Conservation (phyloP, 2,888 invertebrate species). For the Latrodectus elegans region DNA sequence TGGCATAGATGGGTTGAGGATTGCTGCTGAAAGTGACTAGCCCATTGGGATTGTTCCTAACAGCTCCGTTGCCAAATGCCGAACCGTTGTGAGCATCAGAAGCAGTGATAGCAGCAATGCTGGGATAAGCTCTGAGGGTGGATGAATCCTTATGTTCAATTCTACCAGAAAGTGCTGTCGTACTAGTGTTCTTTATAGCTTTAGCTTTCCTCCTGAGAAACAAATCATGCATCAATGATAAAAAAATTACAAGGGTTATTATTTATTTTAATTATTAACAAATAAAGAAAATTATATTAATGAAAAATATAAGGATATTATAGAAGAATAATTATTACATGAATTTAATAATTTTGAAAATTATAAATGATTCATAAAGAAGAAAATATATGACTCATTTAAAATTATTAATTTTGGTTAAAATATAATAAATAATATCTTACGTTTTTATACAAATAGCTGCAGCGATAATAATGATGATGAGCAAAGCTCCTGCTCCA, state of each 20-base stretch:
- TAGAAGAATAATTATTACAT: no score
- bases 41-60: conserved; percentile 71
- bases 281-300: no score
- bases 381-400: background rate
- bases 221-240: no score
- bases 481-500: conserved; percentile 87
- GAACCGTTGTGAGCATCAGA: conserved; percentile 36
- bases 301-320: no score
- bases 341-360: no score
- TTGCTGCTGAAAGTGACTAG: conserved; percentile 71
- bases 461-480: conserved; percentile 85
- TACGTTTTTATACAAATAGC: conserved; percentile 88
- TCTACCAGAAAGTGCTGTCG: conserved; percentile 13
- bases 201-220: conserved; percentile 52
- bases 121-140: conserved; percentile 70
- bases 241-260: no score
- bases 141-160: conserved; percentile 69
- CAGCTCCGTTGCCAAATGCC: conserved; percentile 58
- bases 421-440: conserved; percentile 75
- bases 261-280: no score
- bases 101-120: conserved; percentile 68
- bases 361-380: no score
- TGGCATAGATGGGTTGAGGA: conserved; percentile 71
- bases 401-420: background rate
- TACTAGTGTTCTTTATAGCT: conserved; percentile 51